These are phyloP conservation scores for Melierax canorus DNA, from an alignment of 2,113 vertebrate genomes.

Conservation along the genomic window DNA sequence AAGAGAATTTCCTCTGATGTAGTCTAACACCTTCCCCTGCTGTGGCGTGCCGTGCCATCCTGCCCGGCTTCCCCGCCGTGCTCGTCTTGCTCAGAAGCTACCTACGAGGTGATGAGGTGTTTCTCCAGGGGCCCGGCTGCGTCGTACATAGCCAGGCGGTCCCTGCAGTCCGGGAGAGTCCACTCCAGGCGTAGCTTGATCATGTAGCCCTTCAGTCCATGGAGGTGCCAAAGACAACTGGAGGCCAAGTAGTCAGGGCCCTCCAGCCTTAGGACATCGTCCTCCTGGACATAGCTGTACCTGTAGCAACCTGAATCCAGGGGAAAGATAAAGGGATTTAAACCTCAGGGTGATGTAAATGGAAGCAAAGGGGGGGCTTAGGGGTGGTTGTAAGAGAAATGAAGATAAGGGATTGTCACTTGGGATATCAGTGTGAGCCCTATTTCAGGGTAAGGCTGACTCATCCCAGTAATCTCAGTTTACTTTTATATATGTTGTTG, in stretches of 20 bases:
- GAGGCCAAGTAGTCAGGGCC: constrained; percentile 81
- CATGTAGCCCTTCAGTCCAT: constrained; percentile 74
- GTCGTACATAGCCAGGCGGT: constrained; percentile 86
- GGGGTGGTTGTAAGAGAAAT: not conserved
- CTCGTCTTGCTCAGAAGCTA: not conserved
- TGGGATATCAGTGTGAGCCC: not conserved
- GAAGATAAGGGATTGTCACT: not conserved
- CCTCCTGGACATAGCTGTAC: constrained; percentile 76
- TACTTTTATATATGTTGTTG: not conserved
- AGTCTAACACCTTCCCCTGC: constrained; percentile 17
- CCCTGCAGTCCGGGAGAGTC: constrained; percentile 84
- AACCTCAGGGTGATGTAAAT: not conserved
- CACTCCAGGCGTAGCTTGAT: constrained; percentile 87
- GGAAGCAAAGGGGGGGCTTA: not conserved
- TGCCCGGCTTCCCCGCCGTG: not conserved
- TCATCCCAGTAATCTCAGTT: not conserved
- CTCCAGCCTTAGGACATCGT: constrained; percentile 66
- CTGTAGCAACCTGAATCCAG: constrained; percentile 83
- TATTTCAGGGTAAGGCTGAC: not conserved
- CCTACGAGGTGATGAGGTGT: constrained; percentile 91
- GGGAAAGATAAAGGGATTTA: not conserved
- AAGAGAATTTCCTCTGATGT: constrained; percentile 16
- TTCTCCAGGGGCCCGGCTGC: constrained; percentile 74
- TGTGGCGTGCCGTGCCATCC: not conserved
- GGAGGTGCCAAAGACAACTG: constrained; percentile 91